Base-by-base conservation (phyloP, 1,140 invertebrate genomes). In the Neoseiulus cucumeris region DNA sequence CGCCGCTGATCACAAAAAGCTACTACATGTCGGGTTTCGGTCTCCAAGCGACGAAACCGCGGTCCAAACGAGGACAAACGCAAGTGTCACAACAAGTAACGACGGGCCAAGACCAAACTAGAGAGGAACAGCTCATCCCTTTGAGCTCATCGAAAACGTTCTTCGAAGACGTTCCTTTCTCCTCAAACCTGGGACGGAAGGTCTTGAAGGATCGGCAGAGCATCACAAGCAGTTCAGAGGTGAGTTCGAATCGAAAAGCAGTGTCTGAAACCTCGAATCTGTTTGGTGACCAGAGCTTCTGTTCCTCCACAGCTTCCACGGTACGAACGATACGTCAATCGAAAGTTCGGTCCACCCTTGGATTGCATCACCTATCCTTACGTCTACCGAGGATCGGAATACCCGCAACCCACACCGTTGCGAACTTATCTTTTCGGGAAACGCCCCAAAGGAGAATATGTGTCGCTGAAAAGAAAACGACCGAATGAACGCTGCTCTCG, bases 401-500 rank as follows among this genome's bases (percentile, higher is more conserved):
- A 67, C 17, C 42, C 64, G 33, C 66, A 64, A 33, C 30, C 59
- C 4, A 33, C 67, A 1, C 66, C 44, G 2, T 44, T 64, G 22
- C 67, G 68, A 42, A 64, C 44, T 2, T 64, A 67, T 29, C 59
- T 67, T 39, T 22, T 66, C 9, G 45, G 51, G 47, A 65, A 22
- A 18, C 12, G 67, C 44, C 28, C 68, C 68, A 42, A 68, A 70
- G 55, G 69, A 68, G 18, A 66, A 70, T 33, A 44, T 25, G 25
- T 59, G 2, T 1, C 33, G 17, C 2, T 59, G 1, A 59, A 59
- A 25, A 59, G 51, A 33, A 25, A 20, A 29, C 17, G 51, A 39
- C 25, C 67, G 28, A 22, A 28, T 68, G 14, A 70, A 72, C 14
- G 71, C 72, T 59, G 71, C 72, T 69, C 64, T 68, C 70, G 66